Base-by-base conservation (phyloP, 2,113 vertebrate species). In the Callipepla californica region DNA sequence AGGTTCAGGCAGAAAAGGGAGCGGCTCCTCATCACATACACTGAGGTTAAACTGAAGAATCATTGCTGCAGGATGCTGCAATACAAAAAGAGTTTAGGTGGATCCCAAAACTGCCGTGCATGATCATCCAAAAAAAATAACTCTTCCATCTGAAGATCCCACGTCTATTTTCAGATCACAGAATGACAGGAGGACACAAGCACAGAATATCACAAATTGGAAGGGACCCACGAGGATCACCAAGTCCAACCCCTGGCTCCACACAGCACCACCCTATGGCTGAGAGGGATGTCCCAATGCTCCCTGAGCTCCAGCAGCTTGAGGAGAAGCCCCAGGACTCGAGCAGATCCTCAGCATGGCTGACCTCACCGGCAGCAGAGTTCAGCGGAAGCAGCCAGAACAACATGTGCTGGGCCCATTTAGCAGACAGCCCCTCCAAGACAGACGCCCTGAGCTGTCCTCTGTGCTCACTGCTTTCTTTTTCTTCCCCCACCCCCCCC, bases 81-180 rank as follows among this genome's bases (percentile, higher is more conserved):
- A 26, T 17, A 3, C 8, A 34, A 34, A 44, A 28, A 18, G 55
- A 13, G 3, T 1, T 44, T 6, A 48, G 7, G 9, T 0, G 25
- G 55, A 62, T 62, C 28, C 67, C 66, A 17, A 30, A 59, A 28
- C 12, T n/a, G 68, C 11, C 76, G 62, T n/a, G 45, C 13, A 13
- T 26, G 22, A 40, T 59, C n/a, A 23, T 38, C 53, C n/a, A 38
- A 3, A 40, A 82, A 57, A 7, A 40, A 40, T 40, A 40, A 7
- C 34, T 26, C 8, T 34, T 57, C 21, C 16, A 70, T 11, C 6
- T 20, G 30, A 50, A 88, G 28, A 38, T 57, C 28, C 3, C 13
- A 40, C 12, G 4, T 40, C 25, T 48, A 53, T 40, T 45, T 30
- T 30, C 28, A 9, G 28, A 53, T 53, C 51, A 53, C 30, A 53